These are phyloP conservation scores for Pangasianodon hypophthalmus DNA, from an alignment of 2,113 vertebrate genomes.

Conservation along the genomic window DNA sequence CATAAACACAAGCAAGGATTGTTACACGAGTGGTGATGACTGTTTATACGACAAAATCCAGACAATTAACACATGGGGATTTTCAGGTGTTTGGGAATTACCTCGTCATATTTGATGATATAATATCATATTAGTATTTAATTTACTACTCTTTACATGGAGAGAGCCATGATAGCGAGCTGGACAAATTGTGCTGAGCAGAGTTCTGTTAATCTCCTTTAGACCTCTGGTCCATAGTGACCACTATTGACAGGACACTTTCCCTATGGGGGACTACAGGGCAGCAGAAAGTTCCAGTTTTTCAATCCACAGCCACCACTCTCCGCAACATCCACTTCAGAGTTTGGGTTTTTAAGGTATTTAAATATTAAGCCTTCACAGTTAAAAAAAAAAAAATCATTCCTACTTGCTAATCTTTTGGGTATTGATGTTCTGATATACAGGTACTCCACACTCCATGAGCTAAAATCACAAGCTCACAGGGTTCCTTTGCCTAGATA, in stretches of 20 bases:
- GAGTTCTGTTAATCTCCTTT: neutral
- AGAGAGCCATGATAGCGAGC: neutral
- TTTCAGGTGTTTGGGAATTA: neutral
- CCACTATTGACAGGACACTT: neutral
- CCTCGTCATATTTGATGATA: neutral
- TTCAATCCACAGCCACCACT: neutral
- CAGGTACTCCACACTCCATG: no score
- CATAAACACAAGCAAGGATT: neutral
- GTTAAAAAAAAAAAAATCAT: neutral
- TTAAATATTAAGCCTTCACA: neutral
- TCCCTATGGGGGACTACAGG: no score
- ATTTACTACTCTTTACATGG: neutral
- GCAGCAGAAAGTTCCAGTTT: neutral
- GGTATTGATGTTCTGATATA: neutral
- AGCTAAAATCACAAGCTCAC: no score
- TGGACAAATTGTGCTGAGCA: neutral
- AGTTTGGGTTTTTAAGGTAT: neutral
- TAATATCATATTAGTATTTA: neutral
- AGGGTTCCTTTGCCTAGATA: no score
- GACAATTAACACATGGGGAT: neutral
- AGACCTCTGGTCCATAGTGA: neutral
- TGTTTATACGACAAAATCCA: neutral
- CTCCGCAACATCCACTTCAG: neutral
- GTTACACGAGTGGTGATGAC: neutral
- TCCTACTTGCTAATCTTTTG: neutral